A percentile compares a stretch with the other conserved stretches of the same genome.
phyloP scores from a whole-genome alignment of 2,797 vertebrate genomes.

The Myioborus miniatus region DNA sequence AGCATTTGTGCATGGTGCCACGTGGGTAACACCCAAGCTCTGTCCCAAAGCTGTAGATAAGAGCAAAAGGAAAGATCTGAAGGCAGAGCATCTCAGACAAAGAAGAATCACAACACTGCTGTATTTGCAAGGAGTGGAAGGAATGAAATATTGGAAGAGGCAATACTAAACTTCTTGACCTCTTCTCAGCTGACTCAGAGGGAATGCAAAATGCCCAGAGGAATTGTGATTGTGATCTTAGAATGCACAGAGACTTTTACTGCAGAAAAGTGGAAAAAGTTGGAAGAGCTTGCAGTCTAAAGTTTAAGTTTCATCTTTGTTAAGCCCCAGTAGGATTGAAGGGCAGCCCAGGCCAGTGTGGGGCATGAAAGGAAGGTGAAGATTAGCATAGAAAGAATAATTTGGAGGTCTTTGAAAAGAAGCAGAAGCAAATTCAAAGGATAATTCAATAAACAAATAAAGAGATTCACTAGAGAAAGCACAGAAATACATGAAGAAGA shows the following conservation, averaged over 20 bases:
- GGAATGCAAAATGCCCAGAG: neutral
- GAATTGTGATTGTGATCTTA: constrained; percentile 23
- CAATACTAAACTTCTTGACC: neutral
- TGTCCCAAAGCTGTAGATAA: neutral
- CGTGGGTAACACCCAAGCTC: neutral
- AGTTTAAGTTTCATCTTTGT: neutral
- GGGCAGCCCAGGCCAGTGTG: neutral
- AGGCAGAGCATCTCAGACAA: neutral
- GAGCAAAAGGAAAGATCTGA: neutral
- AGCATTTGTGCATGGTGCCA: neutral
- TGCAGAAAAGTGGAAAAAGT: neutral
- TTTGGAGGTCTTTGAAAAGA: constrained; percentile 47
- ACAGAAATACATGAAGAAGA: neutral
- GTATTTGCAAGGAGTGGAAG: neutral
- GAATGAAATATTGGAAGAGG: constrained; percentile 2
- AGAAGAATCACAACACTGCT: neutral
- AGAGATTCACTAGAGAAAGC: constrained; percentile 9
- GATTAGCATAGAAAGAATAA: constrained; percentile 33
- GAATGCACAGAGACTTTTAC: neutral
- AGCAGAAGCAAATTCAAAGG: constrained; percentile 20
- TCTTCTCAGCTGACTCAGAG: constrained; percentile 17
- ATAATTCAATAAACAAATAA: constrained; percentile 59
- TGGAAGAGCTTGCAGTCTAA: constrained; percentile 25
- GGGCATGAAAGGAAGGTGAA: constrained; percentile 27
- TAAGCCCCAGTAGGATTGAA: constrained; percentile 12